Conservation (phyloP, 2,888 invertebrate species). For the Frankliniella intonsa region DNA sequence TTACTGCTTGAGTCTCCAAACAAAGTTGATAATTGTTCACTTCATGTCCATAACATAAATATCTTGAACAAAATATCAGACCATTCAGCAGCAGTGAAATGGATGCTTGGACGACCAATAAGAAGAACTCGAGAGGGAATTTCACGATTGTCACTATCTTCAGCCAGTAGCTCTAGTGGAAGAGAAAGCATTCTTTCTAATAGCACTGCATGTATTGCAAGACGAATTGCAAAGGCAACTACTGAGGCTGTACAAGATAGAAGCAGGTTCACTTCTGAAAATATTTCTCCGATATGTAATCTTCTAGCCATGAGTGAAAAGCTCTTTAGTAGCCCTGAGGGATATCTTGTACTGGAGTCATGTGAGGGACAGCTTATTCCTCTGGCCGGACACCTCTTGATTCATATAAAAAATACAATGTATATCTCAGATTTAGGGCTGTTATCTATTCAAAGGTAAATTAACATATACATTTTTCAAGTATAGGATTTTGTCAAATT, state of each 20-base stretch:
- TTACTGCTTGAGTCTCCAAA: not conserved
- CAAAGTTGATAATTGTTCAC: not conserved
- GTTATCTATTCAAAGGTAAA: not conserved
- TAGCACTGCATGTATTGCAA: not conserved
- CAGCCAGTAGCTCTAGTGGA: not conserved
- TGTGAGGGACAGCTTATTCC: not conserved
- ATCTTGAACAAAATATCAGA: not conserved
- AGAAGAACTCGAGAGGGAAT: not conserved
- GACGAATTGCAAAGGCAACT: not conserved
- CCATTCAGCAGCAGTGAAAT: not conserved
- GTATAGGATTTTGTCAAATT: not conserved
- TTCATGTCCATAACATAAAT: not conserved
- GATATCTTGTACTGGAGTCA: not conserved
- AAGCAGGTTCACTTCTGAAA: not conserved
- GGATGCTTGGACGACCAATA: not conserved
- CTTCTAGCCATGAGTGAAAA: not conserved
- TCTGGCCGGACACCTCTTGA: not conserved
- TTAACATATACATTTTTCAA: not conserved
- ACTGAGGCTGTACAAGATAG: not conserved
- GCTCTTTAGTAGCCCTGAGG: not conserved
- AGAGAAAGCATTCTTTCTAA: not conserved
- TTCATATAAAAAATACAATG: not conserved
- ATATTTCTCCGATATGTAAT: not conserved
- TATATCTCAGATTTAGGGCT: not conserved
- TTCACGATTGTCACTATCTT: not conserved